These are phyloP conservation scores for Limnothrissa miodon DNA, from an alignment of 2,113 vertebrate species.

Conservation along the genomic window DNA sequence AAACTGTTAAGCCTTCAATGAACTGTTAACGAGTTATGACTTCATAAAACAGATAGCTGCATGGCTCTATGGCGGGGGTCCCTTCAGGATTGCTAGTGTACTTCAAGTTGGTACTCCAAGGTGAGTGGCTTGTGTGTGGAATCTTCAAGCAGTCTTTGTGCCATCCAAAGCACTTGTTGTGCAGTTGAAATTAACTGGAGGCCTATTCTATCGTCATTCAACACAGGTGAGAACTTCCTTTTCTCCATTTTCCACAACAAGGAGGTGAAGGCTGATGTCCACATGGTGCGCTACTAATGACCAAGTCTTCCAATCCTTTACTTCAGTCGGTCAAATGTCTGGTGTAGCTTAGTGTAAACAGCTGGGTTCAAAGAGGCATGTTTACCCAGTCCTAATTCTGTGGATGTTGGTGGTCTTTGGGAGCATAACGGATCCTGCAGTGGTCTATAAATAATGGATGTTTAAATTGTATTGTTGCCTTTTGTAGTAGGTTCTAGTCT, in stretches of 20 bases:
- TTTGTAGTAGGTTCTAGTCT: not conserved
- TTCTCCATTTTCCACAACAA: not conserved
- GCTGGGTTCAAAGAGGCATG: not conserved
- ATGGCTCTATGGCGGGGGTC: not conserved
- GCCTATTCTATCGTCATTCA: not conserved
- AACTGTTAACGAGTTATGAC: not conserved
- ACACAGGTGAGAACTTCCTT: not conserved
- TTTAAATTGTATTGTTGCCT: not conserved
- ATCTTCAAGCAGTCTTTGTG: not conserved
- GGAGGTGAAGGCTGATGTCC: not conserved
- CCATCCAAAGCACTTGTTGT: not conserved
- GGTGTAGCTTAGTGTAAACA: not conserved
- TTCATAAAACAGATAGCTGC: not conserved
- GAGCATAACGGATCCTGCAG: not conserved
- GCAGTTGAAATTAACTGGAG: not conserved
- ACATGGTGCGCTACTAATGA: not conserved
- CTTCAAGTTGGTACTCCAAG: not conserved
- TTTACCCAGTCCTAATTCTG: not conserved
- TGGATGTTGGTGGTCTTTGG: not conserved
- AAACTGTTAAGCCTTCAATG: not conserved
- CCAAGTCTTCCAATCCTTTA: not conserved
- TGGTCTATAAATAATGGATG: not conserved
- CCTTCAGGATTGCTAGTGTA: not conserved
- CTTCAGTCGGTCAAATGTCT: not conserved
- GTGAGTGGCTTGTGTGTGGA: not conserved